A percentile compares a stretch with the other conserved stretches of the same genome.
phyloP scores from a whole-genome alignment of 2,888 invertebrate genomes.

The Creontiades dilutus region DNA sequence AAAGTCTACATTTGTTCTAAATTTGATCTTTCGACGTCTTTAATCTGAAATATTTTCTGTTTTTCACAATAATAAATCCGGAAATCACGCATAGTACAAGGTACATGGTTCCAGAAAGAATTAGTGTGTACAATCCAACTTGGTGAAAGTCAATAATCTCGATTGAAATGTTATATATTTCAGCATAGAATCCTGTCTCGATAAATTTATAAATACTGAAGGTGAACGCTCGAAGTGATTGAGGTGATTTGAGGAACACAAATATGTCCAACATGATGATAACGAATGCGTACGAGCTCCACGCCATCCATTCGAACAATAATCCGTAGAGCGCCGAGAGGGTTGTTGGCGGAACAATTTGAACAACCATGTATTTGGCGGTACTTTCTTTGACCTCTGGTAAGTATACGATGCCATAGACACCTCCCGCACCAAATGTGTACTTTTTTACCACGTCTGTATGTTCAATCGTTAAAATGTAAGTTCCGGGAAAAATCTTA shows the following conservation, averaged over 20 bases:
- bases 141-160: background rate
- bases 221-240: background rate
- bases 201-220: background rate
- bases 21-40: background rate
- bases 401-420: background rate
- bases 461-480: background rate
- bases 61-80: background rate
- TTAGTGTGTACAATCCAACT: background rate
- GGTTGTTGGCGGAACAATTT: background rate
- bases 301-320: background rate
- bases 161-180: background rate
- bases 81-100: background rate
- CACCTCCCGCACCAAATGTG: background rate
- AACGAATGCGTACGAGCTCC: background rate
- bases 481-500: background rate
- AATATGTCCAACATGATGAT: background rate
- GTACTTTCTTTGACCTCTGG: conserved; percentile 9
- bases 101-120: background rate
- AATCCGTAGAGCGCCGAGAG: background rate
- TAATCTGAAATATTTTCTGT: background rate
- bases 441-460: background rate
- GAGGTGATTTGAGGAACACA: background rate
- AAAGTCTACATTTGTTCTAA: no score
- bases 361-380: background rate
- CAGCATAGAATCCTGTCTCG: background rate